phyloP scores from a whole-genome alignment of 2,797 vertebrate species.

The Momotus momota region DNA sequence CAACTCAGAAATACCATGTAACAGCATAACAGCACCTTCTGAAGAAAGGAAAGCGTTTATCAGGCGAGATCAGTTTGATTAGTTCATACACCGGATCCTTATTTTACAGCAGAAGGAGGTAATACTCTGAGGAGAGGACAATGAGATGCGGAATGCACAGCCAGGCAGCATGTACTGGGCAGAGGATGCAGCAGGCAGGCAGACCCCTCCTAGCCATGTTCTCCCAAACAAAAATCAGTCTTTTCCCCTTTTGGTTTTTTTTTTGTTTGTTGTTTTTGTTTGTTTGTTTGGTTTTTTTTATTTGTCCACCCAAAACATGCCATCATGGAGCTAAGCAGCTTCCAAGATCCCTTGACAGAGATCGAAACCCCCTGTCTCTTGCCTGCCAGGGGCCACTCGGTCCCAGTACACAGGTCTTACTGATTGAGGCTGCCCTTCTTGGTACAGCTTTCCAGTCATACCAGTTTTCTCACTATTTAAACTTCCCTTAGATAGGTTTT shows the following conservation, averaged over 20 bases:
- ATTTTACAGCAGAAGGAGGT: not conserved
- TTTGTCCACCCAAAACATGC: not conserved
- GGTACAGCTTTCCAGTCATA: not conserved
- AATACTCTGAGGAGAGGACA: not conserved
- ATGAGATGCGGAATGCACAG: rapidly evolving
- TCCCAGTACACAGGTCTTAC: not conserved
- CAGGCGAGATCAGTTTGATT: not conserved
- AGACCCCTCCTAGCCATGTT: not conserved
- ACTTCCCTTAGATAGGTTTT: not conserved
- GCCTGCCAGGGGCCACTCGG: not conserved
- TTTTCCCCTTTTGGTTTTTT: no score
- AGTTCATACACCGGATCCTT: not conserved
- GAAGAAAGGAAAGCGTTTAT: not conserved
- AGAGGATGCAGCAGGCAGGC: not conserved
- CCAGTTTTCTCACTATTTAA: not conserved
- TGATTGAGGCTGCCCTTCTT: not conserved
- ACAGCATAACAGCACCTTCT: rapidly evolving
- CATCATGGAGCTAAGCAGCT: not conserved
- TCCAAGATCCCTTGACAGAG: not conserved
- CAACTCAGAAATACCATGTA: not conserved
- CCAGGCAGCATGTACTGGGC: not conserved
- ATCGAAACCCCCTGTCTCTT: rapidly evolving
- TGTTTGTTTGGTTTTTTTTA: not conserved
- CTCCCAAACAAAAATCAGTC: not conserved
- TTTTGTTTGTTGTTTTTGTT: no score